phyloP scores from a whole-genome alignment of 2,888 invertebrate genomes.

The Drosophila infuscata region DNA sequence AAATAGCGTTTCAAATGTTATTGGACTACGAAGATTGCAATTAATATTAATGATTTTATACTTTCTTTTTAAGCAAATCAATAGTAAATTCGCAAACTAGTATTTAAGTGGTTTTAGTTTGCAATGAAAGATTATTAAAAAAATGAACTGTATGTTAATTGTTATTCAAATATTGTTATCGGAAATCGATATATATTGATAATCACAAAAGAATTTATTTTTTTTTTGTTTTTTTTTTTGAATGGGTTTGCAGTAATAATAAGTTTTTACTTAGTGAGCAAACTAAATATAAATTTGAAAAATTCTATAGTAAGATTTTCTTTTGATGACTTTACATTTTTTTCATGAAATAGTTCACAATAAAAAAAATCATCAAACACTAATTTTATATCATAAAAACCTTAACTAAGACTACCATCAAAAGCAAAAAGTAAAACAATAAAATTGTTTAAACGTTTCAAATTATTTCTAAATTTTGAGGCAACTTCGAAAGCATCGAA shows the following conservation, averaged over 20 bases:
- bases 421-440: conserved; percentile 44
- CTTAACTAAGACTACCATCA: conserved; percentile 3
- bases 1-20: not conserved
- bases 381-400: not conserved
- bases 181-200: not conserved
- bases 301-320: not conserved
- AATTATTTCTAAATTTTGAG: conserved; percentile 75
- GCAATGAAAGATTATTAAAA: too few species aligned
- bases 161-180: too few species aligned
- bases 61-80: not conserved
- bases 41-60: too few species aligned
- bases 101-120: not conserved
- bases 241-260: not conserved
- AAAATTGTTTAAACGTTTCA: conserved; percentile 71
- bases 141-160: too few species aligned
- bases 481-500: not conserved
- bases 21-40: too few species aligned
- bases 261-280: not conserved
- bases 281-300: not conserved
- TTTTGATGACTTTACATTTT: not conserved
- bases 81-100: not conserved
- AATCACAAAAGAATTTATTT: not conserved
- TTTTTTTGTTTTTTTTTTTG: not conserved
- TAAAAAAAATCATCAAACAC: not conserved
- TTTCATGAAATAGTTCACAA: not conserved